Evolutionary conservation across 2,113 vertebrate species (phyloP), one percentile per base, ranked within the genome.

Genomic region (human): DNA sequence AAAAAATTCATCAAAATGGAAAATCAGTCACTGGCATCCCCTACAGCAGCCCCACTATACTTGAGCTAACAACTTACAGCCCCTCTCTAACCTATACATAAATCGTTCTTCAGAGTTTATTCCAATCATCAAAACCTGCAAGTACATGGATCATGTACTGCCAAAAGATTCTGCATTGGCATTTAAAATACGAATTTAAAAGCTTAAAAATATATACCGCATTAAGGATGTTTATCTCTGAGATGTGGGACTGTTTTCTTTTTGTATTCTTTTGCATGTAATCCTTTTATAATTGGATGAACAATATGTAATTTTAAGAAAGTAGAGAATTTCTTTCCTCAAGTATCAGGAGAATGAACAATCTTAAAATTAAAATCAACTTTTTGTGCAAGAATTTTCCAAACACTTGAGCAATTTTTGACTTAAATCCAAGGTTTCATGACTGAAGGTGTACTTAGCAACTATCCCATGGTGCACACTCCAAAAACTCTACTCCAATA

Each of bases 391-490:
- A 82, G 18, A 40, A 66, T 61, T 88, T 94, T 59, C 61, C n/a
- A 32, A 78, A 82, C 14, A 25, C 16, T 79, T 75, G 16, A 95
- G 40, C 14, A 25, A 23, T 27, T 35, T 35, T 79, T 66, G 8
- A 96, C 86, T 14, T n/a, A 85, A 57, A 70, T 93, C 22, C 3
- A 20, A 76, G 5, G 0, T 50, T 40, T 86, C 45, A 8, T 17
- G 18, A 45, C 5, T 4, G 11, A 73, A 79, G 38, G 4, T 6
- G 17, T 23, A 17, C 27, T 79, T 80, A 38, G 12, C 3, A 72
- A 50, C 4, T 1, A 14, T 23, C 6, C 38, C 10, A 8, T 6
- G 38, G 23, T 3, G 2, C 9, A 3, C 2, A 13, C 43, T 45
- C 30, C 38, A 3, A 45, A 86, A 17, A 6, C 20, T 17, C 22